These are phyloP conservation scores for Dasysyrphus albostriatus DNA, from an alignment of 2,888 invertebrate species.

Conservation along the genomic window DNA sequence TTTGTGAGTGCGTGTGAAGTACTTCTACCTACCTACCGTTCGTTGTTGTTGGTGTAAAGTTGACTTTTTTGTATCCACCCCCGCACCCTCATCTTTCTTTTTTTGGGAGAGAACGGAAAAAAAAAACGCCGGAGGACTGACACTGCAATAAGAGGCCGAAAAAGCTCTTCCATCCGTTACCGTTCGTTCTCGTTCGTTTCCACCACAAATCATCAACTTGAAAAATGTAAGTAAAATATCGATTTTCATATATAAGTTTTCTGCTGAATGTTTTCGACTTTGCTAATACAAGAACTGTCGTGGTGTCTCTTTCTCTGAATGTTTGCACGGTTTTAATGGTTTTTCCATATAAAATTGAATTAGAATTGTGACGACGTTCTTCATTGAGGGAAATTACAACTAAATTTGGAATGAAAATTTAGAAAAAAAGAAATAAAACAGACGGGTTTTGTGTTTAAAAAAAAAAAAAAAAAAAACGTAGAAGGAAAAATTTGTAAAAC, in stretches of 20 bases:
- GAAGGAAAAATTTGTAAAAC: constrained; percentile 24
- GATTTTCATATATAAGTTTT: constrained; percentile 70
- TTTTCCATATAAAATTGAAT: constrained; percentile 24
- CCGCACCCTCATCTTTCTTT: not conserved
- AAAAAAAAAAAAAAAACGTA: not conserved
- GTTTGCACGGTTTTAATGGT: constrained; percentile 26
- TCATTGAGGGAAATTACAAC: constrained; percentile 10
- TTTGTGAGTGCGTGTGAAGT: constrained; percentile 60
- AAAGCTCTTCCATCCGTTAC: constrained; percentile 60
- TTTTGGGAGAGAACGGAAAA: not conserved
- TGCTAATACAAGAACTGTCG: constrained; percentile 37
- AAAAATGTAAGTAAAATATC: constrained; percentile 76
- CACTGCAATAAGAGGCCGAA: constrained; percentile 66
- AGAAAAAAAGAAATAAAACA: constrained; percentile 1
- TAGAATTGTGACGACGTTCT: constrained; percentile 17
- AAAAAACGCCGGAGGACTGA: constrained; percentile 64
- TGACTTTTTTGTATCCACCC: constrained; percentile 39
- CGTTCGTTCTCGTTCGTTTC: constrained; percentile 29
- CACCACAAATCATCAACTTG: constrained; percentile 67
- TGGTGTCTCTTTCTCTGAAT: constrained; percentile 19
- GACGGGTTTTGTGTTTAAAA: not conserved
- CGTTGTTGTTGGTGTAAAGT: constrained; percentile 68
- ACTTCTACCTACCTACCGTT: constrained; percentile 25
- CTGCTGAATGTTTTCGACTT: constrained; percentile 68
- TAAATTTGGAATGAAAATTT: constrained; percentile 11